Evolutionary conservation across 1,140 invertebrate species (phyloP), one percentile per base, ranked within the genome.

Genomic region (Drosophila lacertosa): DNA sequence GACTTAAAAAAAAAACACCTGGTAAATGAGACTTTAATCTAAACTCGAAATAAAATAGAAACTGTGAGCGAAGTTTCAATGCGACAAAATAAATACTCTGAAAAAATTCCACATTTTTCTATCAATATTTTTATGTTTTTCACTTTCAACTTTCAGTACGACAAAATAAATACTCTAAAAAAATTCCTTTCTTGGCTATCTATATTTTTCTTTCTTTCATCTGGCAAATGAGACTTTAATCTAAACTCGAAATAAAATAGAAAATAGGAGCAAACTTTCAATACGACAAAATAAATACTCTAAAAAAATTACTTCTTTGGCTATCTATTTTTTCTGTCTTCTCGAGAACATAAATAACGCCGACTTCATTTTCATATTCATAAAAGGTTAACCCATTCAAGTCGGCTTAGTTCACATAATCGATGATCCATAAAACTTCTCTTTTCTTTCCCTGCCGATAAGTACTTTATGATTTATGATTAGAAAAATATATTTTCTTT

Each of bases 221-320:
- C 74, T 66, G 70, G 20, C 58, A 78, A 71, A 71, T 64, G 58
- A 51, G 53, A 72, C 62, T 83, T 71, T 71, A 64, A 78, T 57
- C 48, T 44, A 33, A 64, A 57, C 18, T 48, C 11, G 22, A 58
- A 64, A 59, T 18, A 54, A 32, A 10, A 29, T 18, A 42, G 32
- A n/a, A n/a, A n/a, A n/a, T 29, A n/a, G 3, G 4, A 7, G 15
- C 3, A 16, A 22, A 20, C 18, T 10, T 10, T 9, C 20, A 29
- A 45, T 9, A 5, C 29, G 40, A 42, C 13, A 15, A 9, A 20
- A 2, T 4, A 53, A 67, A 54, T 63, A 42, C 66, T 16, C 66
- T 55, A 47, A 29, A 15, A 60, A 35, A n/a, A n/a, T n/a, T n/a
- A n/a, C n/a, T n/a, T n/a, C n/a, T n/a, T n/a, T n/a, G n/a, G n/a